Evolutionary conservation across 2,888 invertebrate species (phyloP), one percentile per base, ranked within the genome.

Genomic region (Chymomyza fuscimana): DNA sequence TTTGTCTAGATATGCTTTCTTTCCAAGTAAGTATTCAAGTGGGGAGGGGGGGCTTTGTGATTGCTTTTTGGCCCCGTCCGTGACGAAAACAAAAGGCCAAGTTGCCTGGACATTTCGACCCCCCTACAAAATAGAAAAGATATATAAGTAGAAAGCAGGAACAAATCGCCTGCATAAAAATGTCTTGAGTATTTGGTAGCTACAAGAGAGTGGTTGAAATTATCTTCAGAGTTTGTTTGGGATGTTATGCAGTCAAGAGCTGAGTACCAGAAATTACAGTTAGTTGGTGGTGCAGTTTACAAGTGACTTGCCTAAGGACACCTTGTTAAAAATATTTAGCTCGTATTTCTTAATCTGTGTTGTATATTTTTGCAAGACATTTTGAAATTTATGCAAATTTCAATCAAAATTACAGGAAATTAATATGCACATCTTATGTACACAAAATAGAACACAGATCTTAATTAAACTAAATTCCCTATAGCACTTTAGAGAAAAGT

Each of bases 1-100:
- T 76, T 67, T 67, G 77, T 63, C 52, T 63, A 74, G 70, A 76
- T 85, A 78, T 73, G 52, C 65, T 19, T 32, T 58, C 10, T 29
- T 12, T 58, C 15, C 58, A 54, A 54, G 19, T 54, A 16, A n/a
- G 51, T 51, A 51, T 16, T 22, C 56, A 10, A 51, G 64, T 58
- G 59, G 69, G 22, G 3, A 4, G 32, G 32, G 32, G 9, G 54
- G 73, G 72, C 63, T 70, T 78, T 74, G 70, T 83, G 87, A 83
- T 83, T 83, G 83, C 83, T 87, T 83, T 83, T 81, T 69, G 83
- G 81, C 83, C 86, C 86, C 73, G 83, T 70, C 87, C 83, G 83
- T 83, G 87, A 83, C 87, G 87, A 86, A 83, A 82, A 87, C 87
- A 83, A 83, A 81, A 73, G 72, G 71, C 71, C 67, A 62, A 66